Evolutionary conservation across 1,140 invertebrate species (phyloP), one percentile per base, ranked within the genome.

Genomic region (Meloidogyne hapla): DNA sequence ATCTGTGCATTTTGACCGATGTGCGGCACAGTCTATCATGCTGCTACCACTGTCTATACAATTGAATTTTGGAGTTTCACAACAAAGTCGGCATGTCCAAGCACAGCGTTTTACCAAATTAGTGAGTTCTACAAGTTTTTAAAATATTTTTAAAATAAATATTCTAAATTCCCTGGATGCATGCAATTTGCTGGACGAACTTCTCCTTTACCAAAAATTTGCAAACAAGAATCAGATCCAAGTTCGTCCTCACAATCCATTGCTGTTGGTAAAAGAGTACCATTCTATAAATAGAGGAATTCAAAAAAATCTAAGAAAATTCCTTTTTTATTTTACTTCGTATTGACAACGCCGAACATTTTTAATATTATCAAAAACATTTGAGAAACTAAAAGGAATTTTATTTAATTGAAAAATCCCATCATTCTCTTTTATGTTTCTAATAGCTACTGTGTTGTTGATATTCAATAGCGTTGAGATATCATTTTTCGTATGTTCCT

Each of bases 31-130:
- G 26, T 72, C 70, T 3, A 72, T 72, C 21, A 72, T 2, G 3
- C n/a, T n/a, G 4, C 12, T 33, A 8, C 70, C 70, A n/a, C 70
- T 72, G 42, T 72, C 70, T 33, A 10, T 18, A 63, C 70, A 72
- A 72, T 72, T 72, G 21, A 72, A 72, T 23, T 61, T 56, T 28
- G 70, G 70, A 26, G 70, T 72, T 61, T 72, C 70, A 33, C 70
- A 72, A 61, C 70, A 72, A 25, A 72, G 28, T n/a, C 48, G 48
- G 25, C 70, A 72, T 25, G 70, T 72, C 33, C 38, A 38, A 21
- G 70, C 70, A 62, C 70, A 72, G 18, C 70, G 70, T 28, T 63
- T 56, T 23, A 26, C 70, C 48, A 72, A 61, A 62, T 72, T 33
- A 26, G 21, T 25, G 28, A 72, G 23, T n/a, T 72, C 70, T 72